Evolutionary conservation across 1,140 invertebrate genomes (phyloP), one percentile per base, ranked within the genome.

Genomic region (Mesaphorura yosii): DNA sequence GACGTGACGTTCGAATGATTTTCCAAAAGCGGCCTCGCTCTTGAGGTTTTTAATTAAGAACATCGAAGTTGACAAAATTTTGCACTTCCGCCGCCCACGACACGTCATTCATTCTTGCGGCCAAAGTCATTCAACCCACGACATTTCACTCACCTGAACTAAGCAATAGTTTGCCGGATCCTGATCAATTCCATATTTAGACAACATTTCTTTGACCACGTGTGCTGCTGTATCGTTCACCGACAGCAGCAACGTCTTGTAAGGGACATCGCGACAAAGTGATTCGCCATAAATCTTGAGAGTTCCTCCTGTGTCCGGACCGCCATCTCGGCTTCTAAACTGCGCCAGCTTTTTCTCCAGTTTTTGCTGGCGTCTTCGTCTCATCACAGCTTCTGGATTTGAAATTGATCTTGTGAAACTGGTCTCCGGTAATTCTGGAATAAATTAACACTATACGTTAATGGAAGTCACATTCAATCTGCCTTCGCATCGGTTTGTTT

Each of bases 361-460:
- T 69, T 96, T 97, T 69, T 96, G 90, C 66, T 98, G 92, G n/a
- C 95, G 73, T 52, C 93, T 75, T 29, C 94, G 78, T 55, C 92
- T 78, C 95, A 98, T 98, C 50, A 98, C 95, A 50, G 92, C 91
- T 75, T 99, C 95, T 10, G 95, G 95, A 76, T 99, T 98, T 46
- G 92, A 97, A 67, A 98, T 98, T 59, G 90, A 96, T 57, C 95
- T 76, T 17, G 93, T 98, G 70, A 98, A 98, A 67, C 88, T 93
- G 25, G 91, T 95, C 74, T 97, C 92, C 20, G 94, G 94, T 56
- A 98, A 72, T 75, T 98, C 93, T 86, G 70, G 26, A 59, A 62
- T 20, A 41, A 27, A 86, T 62, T 48, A 53, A 46, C 34, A 58
- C 31, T 25, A 17, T 19, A 34, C 19, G 6, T 10, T 22, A 7